Conservation (phyloP, 2,797 vertebrate genomes). For the Falco berigora region DNA sequence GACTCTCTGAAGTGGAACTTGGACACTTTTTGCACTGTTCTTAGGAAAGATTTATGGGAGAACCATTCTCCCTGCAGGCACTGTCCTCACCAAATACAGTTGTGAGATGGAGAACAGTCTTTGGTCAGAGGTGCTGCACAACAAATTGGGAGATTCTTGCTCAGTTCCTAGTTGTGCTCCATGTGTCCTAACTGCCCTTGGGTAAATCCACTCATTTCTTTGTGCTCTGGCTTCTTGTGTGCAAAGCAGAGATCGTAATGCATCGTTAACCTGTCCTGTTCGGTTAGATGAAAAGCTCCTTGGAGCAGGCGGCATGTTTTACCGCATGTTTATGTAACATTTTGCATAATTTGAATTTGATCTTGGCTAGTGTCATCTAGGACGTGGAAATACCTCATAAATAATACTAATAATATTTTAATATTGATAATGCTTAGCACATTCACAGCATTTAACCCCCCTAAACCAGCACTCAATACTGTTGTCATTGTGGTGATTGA, state of each 20-base stretch:
- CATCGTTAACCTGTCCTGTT: slow-evolving; percentile 37
- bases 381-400: slow-evolving; percentile 27
- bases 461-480: background rate
- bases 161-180: background rate
- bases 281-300: slow-evolving; percentile 6
- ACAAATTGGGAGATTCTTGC: background rate
- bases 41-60: background rate
- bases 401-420: slow-evolving; percentile 54
- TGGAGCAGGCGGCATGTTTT: slow-evolving; percentile 4
- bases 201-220: background rate
- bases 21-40: background rate
- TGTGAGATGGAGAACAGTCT: background rate
- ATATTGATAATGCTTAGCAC: slow-evolving; percentile 35
- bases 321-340: slow-evolving; percentile 32
- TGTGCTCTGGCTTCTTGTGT: background rate
- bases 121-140: background rate
- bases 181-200: background rate
- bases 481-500: background rate
- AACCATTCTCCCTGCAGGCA: background rate
- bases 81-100: background rate
- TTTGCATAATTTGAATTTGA: slow-evolving; percentile 15
- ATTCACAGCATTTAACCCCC: background rate
- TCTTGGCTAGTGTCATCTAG: slow-evolving; percentile 12
- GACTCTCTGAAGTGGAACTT: background rate
- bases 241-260: background rate